Percentiles rank a stretch among this genome's conserved stretches.
Conservation (phyloP, 23 tunicate genomes). For the Halocynthia aurantium region DNA sequence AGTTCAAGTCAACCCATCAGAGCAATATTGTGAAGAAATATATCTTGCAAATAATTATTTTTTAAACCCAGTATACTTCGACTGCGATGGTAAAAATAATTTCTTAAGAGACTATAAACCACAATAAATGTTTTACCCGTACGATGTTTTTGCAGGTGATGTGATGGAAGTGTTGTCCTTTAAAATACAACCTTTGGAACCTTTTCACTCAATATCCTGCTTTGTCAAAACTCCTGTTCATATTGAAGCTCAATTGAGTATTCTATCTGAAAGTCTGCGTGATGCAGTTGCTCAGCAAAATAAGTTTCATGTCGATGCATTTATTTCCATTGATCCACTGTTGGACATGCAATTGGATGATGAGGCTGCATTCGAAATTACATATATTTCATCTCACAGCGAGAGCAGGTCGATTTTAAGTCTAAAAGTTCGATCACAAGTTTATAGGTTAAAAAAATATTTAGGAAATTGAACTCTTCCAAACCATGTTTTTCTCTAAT, state of each 20-base stretch:
- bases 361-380: neutral
- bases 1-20: neutral
- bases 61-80: neutral
- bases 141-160: neutral
- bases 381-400: neutral
- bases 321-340: conserved; percentile 6
- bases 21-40: neutral
- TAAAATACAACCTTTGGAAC: neutral
- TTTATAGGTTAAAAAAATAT: neutral
- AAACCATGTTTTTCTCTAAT: no score
- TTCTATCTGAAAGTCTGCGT: neutral
- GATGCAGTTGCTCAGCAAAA: neutral
- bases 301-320: conserved; percentile 3
- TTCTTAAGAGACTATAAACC: neutral
- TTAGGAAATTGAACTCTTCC: neutral
- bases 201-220: neutral
- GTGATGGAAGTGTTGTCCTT: neutral
- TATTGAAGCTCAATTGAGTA: neutral
- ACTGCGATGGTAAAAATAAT: conserved; percentile 4
- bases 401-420: neutral
- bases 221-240: conserved; percentile 5
- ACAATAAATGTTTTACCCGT: neutral
- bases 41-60: neutral
- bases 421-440: neutral
- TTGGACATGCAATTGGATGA: conserved; percentile 3